Evolutionary conservation across 2,113 vertebrate species (phyloP).

Genomic region (Mungos mungo): DNA sequence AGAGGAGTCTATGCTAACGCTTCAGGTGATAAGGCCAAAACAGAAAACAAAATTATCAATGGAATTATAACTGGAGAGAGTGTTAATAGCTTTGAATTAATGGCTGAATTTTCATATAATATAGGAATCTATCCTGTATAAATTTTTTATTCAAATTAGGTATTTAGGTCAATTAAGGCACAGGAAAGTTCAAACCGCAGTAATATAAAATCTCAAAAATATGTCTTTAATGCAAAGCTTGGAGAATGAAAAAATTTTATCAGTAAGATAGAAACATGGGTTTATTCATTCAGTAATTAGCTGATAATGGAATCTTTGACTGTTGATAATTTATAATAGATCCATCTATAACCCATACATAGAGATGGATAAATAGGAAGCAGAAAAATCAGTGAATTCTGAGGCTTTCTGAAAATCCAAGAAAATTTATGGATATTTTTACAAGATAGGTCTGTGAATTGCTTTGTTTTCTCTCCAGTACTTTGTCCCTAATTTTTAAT

Average conservation of each 20-base stretch:
- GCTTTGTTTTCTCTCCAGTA: neutral
- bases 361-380: neutral
- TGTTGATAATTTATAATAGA: neutral
- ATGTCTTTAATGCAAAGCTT: slow-evolving; percentile 3
- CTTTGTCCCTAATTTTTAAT: neutral
- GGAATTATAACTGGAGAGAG: neutral
- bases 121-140: neutral
- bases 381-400: neutral
- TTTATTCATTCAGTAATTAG: neutral
- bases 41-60: neutral
- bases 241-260: slow-evolving; percentile 16
- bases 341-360: neutral
- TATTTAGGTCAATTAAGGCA: neutral
- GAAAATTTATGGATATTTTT: neutral
- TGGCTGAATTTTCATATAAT: slow-evolving; percentile 24
- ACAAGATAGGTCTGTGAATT: neutral
- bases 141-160: neutral
- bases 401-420: neutral
- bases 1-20: neutral
- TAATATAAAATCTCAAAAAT: neutral
- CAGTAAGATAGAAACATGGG: neutral
- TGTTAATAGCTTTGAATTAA: neutral
- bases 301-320: neutral
- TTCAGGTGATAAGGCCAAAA: slow-evolving; percentile 15
- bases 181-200: neutral